Conservation (phyloP, 2,797 vertebrate species). For the Schizothorax lantsangensis region DNA sequence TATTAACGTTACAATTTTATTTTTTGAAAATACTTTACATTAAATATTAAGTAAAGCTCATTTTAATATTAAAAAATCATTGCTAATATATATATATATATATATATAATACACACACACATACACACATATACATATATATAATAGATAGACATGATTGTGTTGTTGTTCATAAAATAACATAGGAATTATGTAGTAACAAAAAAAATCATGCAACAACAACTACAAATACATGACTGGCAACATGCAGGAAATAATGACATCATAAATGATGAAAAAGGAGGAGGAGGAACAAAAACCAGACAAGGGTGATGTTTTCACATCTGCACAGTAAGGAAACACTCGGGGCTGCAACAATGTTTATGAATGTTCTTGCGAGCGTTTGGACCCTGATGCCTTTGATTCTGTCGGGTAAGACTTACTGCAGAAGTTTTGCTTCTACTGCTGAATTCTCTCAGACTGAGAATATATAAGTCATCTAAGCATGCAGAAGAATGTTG, state of each 20-base stretch:
- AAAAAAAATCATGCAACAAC: no score
- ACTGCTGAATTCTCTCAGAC: not conserved
- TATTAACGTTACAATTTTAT: no score
- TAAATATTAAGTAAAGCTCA: no score
- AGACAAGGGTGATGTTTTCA: not conserved
- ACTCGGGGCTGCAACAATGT: not conserved
- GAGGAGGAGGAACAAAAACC: constrained; percentile 22
- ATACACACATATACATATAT: no score
- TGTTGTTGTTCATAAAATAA: not conserved
- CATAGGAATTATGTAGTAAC: no score
- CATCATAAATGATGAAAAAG: not conserved
- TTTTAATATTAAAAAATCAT: no score
- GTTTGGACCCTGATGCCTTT: constrained; percentile 30
- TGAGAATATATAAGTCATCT: not conserved
- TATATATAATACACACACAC: no score
- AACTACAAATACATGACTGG: no score
- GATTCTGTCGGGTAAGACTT: constrained; percentile 45
- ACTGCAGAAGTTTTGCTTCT: not conserved
- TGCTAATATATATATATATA: no score
- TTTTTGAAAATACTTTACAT: no score
- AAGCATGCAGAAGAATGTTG: not conserved
- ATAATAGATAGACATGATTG: no score
- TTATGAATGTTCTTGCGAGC: not conserved
- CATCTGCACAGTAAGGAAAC: not conserved
- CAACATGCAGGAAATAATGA: not conserved